These are phyloP conservation scores for Trachemys scripta DNA, from an alignment of 2,113 vertebrate genomes.

Conservation along the genomic window DNA sequence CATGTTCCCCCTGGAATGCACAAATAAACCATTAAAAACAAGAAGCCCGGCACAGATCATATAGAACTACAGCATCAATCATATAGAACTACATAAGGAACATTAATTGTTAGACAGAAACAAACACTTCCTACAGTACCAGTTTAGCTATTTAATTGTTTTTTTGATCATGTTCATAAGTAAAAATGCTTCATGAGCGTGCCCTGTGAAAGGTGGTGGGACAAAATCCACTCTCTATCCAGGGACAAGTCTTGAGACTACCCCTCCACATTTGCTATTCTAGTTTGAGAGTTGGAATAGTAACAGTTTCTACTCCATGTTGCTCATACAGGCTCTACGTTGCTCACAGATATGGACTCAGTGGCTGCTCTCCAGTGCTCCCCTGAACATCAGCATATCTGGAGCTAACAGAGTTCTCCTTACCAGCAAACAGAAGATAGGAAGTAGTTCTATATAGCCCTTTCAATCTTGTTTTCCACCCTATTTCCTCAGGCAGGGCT, in stretches of 20 bases:
- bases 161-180: not conserved
- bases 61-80: not conserved
- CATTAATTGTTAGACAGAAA: not conserved
- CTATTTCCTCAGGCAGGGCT: not conserved
- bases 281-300: not conserved
- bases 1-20: not conserved
- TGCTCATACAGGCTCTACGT: not conserved
- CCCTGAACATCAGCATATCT: not conserved
- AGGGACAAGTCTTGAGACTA: not conserved
- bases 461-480: not conserved
- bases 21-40: not conserved
- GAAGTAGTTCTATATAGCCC: not conserved
- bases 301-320: not conserved
- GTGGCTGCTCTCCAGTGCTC: not conserved
- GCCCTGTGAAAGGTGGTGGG: not conserved
- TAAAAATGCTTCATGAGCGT: not conserved
- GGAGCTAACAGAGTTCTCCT: not conserved
- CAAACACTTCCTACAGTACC: accelerated
- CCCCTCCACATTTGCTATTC: not conserved
- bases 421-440: not conserved
- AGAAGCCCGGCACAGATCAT: not conserved
- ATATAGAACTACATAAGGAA: not conserved
- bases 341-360: not conserved
- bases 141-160: not conserved
- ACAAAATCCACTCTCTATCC: not conserved